phyloP scores from a whole-genome alignment of 2,888 invertebrate species.

The Cheilosia grossa region DNA sequence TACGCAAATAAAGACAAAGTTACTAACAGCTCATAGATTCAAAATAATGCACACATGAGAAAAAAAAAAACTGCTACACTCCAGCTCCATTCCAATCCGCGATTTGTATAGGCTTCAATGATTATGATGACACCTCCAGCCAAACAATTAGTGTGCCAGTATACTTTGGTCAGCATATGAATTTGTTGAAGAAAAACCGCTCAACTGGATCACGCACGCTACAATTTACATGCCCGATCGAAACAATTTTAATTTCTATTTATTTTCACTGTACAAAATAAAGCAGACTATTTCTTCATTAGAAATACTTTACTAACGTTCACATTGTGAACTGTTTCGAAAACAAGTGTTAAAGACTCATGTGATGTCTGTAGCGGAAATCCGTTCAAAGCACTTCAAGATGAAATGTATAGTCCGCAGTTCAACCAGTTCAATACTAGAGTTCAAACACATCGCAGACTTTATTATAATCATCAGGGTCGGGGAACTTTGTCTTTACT shows the following conservation, averaged over 20 bases:
- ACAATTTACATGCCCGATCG: slow-evolving; percentile 20
- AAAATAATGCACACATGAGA: background rate
- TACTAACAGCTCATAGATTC: no score
- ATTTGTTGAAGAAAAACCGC: slow-evolving; percentile 16
- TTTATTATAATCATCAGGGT: background rate
- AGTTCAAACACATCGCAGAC: background rate
- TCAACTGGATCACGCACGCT: slow-evolving; percentile 22
- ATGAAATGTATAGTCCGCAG: background rate
- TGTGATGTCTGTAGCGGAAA: slow-evolving; percentile 16
- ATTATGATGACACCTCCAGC: slow-evolving; percentile 33
- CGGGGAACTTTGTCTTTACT: slow-evolving; percentile 8
- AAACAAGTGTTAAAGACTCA: slow-evolving; percentile 1
- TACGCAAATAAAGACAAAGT: no score
- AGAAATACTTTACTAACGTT: slow-evolving; percentile 13
- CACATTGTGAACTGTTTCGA: slow-evolving; percentile 9
- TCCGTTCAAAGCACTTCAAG: slow-evolving; percentile 14
- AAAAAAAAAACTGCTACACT: background rate
- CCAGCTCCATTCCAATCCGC: background rate
- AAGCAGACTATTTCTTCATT: slow-evolving; percentile 36
- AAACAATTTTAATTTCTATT: slow-evolving; percentile 10
- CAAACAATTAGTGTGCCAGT: slow-evolving; percentile 28
- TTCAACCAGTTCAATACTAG: slow-evolving; percentile 1
- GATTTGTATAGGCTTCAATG: background rate
- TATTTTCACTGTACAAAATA: background rate
- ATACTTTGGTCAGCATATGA: slow-evolving; percentile 25